Base-by-base conservation (phyloP, 2,797 vertebrate genomes). In the Ctenopoma multispine region DNA sequence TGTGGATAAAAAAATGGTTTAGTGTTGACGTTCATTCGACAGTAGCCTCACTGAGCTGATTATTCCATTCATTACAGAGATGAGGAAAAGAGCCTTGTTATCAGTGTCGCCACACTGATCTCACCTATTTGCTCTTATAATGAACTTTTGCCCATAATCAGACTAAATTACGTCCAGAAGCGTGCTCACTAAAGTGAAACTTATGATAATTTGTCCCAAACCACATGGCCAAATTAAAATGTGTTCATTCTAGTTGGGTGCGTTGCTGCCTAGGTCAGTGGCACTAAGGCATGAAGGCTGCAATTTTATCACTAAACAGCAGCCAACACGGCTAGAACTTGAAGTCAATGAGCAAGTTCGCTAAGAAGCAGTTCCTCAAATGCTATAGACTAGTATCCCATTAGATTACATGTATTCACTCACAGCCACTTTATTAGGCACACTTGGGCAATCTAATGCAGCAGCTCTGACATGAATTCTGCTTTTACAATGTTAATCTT, bases 11-110 rank as follows among this genome's bases (percentile, higher is more conserved):
- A 59, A 81, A 82, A 58, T n/a, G 83, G 57, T 73, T 83, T 53
- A 50, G 68, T 56, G 78, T 73, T 74, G 81, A 89, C 23, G 84
- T 69, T 68, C 60, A 17, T 60, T 75, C 40, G 77, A 87, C 81
- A 82, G 76, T 68, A 50, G 72, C 82, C 72, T 79, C 76, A 7
- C 76, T 36, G 69, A 82, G 81, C 72, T 82, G 89, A 88, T 89
- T 79, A 80, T 76, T 81, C 71, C 65, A 72, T 85, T 89, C 84
- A 85, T 87, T 87, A 87, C 5, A 1, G 66, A 63, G 75, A 87
- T 24, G 80, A 65, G 80, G 60, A 80, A 36, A 65, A 77, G 57
- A 82, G 63, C 65, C 77, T 81, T 50, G 73, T 80, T 86, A 81
- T 86, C 82, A 47, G 86, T 14, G 77, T 58, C 69, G 44, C 72